A percentile compares a stretch with the other conserved stretches of the same genome.
These are phyloP conservation scores for Calidris pugnax DNA, from an alignment of 2,113 vertebrate species.

Conservation along the genomic window DNA sequence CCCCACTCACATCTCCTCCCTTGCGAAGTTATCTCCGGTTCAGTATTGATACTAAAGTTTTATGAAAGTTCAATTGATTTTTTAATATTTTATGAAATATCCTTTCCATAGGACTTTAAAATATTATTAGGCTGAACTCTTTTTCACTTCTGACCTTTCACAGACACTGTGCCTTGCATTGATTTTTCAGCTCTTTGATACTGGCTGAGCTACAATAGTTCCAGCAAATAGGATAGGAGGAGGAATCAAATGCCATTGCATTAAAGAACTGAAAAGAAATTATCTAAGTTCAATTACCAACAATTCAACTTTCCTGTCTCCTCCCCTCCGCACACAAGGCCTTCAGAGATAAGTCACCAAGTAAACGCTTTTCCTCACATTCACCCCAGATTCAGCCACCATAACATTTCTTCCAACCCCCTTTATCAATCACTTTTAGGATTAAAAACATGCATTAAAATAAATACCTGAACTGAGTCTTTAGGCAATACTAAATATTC, in stretches of 20 bases:
- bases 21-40: neutral
- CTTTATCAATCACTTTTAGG: constrained; percentile 59
- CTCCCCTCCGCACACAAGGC: neutral
- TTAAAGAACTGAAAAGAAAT: constrained; percentile 13
- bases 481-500: constrained; percentile 72
- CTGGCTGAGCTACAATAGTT: constrained; percentile 17
- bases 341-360: neutral
- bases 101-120: constrained; percentile 41
- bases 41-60: constrained; percentile 26
- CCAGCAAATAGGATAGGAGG: neutral
- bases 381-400: constrained; percentile 40
- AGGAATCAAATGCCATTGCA: constrained; percentile 5
- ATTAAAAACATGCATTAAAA: constrained; percentile 67
- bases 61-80: constrained; percentile 54
- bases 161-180: neutral
- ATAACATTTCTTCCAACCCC: constrained; percentile 40
- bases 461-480: constrained; percentile 63
- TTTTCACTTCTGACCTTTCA: constrained; percentile 62
- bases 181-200: constrained; percentile 64
- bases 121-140: constrained; percentile 54
- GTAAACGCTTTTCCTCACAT: constrained; percentile 9
- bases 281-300: constrained; percentile 39
- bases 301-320: constrained; percentile 20
- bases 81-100: constrained; percentile 37
- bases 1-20: neutral